Percentiles rank a stretch among this genome's conserved stretches.
Conservation (phyloP, 2,113 vertebrate genomes). For the Paracyprichromis sp. region DNA sequence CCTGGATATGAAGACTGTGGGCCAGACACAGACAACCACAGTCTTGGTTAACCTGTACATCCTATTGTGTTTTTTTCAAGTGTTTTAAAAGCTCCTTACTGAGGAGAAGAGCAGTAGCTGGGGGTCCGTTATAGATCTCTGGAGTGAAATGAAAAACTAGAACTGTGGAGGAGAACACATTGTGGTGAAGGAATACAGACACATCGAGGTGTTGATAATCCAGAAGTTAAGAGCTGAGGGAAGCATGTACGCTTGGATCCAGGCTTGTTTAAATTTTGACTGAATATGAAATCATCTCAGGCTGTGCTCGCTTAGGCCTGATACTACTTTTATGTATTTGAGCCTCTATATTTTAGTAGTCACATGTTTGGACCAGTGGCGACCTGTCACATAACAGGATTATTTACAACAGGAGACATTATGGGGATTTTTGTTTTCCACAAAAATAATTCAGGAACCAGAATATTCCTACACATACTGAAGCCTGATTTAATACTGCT, state of each 20-base stretch:
- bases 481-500: neutral
- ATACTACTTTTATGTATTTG: neutral
- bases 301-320: neutral
- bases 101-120: neutral
- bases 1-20: neutral
- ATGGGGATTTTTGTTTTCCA: neutral
- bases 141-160: neutral
- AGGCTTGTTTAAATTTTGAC: neutral
- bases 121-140: neutral
- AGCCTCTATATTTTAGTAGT: neutral
- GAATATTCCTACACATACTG: neutral
- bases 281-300: neutral
- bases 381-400: neutral
- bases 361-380: neutral
- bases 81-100: neutral
- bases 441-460: neutral
- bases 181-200: neutral
- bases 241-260: neutral
- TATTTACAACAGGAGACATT: neutral
- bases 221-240: neutral
- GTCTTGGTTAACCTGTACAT: neutral
- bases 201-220: neutral
- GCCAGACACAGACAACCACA: neutral
- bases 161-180: neutral
- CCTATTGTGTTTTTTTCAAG: neutral